Evolutionary conservation across 2,113 vertebrate species (phyloP).

Genomic region (Pogona vitticeps): DNA sequence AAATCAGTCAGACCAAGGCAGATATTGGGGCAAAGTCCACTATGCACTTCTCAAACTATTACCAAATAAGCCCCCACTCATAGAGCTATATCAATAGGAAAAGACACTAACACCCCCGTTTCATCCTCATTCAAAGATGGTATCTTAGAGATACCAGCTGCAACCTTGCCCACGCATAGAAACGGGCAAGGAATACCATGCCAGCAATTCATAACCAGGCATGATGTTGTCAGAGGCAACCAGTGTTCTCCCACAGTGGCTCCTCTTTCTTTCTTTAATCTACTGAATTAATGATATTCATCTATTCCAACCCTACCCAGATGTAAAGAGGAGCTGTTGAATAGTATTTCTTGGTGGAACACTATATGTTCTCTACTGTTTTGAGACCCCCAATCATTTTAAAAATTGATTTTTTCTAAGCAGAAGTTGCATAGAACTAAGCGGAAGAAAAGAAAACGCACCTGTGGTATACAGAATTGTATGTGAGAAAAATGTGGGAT

Average conservation of each 20-base stretch:
- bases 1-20: neutral
- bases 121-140: neutral
- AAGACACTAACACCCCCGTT: neutral
- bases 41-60: neutral
- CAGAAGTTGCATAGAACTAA: neutral
- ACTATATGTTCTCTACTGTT: neutral
- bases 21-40: neutral
- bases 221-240: neutral
- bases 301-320: neutral
- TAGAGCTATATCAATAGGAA: neutral
- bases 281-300: neutral
- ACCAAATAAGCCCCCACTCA: neutral
- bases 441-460: too few relatives aligned
- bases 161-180: neutral
- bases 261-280: neutral
- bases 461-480: too few relatives aligned
- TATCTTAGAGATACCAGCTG: neutral
- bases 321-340: neutral
- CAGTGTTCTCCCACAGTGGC: neutral
- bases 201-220: neutral
- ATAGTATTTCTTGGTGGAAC: neutral
- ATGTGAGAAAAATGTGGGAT: too few relatives aligned
- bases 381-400: too few relatives aligned
- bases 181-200: neutral
- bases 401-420: neutral